A percentile compares a stretch with the other conserved stretches of the same genome.
These are phyloP conservation scores for Perithous albicinctus DNA, from an alignment of 2,888 invertebrate genomes.

Conservation along the genomic window DNA sequence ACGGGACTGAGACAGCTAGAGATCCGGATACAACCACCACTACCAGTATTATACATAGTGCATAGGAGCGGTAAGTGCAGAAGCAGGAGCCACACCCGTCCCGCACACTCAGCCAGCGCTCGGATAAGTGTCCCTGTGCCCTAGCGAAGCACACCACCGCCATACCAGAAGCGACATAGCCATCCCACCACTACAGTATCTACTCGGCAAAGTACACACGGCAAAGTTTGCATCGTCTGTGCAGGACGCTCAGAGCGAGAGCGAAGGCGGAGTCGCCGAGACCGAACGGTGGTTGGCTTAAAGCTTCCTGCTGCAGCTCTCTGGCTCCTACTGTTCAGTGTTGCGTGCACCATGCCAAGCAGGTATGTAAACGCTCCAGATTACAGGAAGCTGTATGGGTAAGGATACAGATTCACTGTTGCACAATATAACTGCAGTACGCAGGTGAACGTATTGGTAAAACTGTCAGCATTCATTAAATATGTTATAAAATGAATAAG, in stretches of 20 bases:
- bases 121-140: conserved; percentile 44
- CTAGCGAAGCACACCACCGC: conserved; percentile 19
- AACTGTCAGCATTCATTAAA: background rate
- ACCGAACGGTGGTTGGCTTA: conserved; percentile 59
- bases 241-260: conserved; percentile 29
- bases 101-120: conserved; percentile 55
- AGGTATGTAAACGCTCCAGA: conserved; percentile 18
- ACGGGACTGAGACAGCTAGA: conserved; percentile 50
- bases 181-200: conserved; percentile 61
- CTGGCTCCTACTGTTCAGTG: conserved; percentile 33
- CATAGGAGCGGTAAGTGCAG: conserved; percentile 47
- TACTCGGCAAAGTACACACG: conserved; percentile 69
- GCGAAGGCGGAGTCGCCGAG: background rate
- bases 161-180: conserved; percentile 40
- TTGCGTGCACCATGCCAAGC: conserved; percentile 48
- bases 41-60: conserved; percentile 31
- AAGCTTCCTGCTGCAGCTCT: conserved; percentile 58
- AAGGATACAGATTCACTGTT: background rate
- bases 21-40: conserved; percentile 49
- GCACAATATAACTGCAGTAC: background rate
- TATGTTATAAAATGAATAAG: background rate
- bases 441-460: conserved; percentile 7
- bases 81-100: conserved; percentile 56
- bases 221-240: conserved; percentile 68
- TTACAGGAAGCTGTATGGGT: conserved; percentile 7